Conservation (phyloP, 2,797 vertebrate species). For the Peromyscus eremicus region DNA sequence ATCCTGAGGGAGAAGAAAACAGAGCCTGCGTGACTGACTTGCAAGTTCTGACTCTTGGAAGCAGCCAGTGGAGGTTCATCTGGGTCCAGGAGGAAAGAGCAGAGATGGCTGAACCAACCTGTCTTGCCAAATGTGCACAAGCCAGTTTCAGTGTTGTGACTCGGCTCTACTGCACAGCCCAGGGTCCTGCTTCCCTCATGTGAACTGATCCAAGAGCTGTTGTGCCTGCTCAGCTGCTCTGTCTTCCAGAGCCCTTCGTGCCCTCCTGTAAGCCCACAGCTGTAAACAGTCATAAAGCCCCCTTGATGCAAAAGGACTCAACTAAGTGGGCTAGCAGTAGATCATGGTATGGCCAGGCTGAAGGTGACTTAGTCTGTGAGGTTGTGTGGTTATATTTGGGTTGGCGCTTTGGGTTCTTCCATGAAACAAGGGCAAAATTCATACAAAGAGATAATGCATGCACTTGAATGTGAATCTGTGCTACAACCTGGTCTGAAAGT, state of each 20-base stretch:
- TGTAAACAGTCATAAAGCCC: not conserved
- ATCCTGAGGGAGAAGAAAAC: not conserved
- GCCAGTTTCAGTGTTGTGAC: not conserved
- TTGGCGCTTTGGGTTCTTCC: not conserved
- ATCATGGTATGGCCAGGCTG: not conserved
- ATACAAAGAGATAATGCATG: not conserved
- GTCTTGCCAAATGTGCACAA: rapidly evolving
- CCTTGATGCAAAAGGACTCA: not conserved
- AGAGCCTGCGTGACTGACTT: no score
- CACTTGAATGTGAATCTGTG: not conserved
- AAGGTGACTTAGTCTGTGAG: not conserved
- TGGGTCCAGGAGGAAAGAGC: not conserved
- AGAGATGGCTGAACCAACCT: no score
- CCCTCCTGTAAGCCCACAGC: not conserved
- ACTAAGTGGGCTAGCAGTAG: not conserved
- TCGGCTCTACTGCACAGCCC: not conserved
- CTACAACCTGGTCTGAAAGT: not conserved
- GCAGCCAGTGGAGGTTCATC: no score
- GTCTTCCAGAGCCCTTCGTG: not conserved
- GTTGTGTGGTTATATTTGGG: not conserved
- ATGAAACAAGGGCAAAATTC: not conserved
- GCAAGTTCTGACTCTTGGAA: no score
- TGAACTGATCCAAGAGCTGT: not conserved
- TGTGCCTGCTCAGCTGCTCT: not conserved
- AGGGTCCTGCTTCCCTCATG: not conserved